These are phyloP conservation scores for Sebastes hubbsi DNA, from an alignment of 2,797 vertebrate genomes.

Conservation along the genomic window DNA sequence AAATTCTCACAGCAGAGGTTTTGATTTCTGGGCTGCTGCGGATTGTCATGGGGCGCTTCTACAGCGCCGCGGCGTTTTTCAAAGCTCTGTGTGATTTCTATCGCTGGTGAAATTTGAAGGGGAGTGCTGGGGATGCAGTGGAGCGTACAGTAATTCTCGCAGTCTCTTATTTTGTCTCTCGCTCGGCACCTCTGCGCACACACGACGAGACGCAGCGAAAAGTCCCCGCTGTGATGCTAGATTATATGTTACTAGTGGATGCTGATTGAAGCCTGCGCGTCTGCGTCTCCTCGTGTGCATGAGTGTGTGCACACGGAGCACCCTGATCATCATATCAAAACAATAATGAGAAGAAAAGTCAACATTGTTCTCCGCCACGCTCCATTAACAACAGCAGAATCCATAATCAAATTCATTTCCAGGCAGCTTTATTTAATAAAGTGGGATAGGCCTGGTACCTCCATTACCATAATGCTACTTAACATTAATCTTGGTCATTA, in stretches of 20 bases:
- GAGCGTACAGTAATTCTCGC: conserved; percentile 42
- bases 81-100: conserved; percentile 41
- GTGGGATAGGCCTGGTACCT: conserved; percentile 77
- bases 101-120: conserved; percentile 49
- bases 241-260: conserved; percentile 39
- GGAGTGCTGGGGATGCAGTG: conserved; percentile 24
- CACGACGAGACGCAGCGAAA: conserved; percentile 9
- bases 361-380: conserved; percentile 77
- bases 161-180: conserved; percentile 48
- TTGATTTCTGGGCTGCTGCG: conserved; percentile 54
- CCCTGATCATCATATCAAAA: conserved; percentile 76
- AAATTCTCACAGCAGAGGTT: conserved; percentile 45
- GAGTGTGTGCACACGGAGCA: conserved; percentile 10
- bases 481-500: conserved; percentile 86
- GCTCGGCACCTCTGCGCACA: not conserved
- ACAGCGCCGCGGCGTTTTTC: conserved; percentile 24
- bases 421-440: conserved; percentile 89
- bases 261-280: conserved; percentile 39
- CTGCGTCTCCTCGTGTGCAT: not conserved
- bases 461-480: conserved; percentile 84
- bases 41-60: conserved; percentile 47
- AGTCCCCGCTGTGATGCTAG: conserved; percentile 53
- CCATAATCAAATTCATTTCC: conserved; percentile 82
- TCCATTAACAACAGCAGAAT: conserved; percentile 79
- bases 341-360: conserved; percentile 72